Percentiles rank a stretch among this genome's conserved stretches.
phyloP scores from a whole-genome alignment of 2,797 vertebrate species.

The Microctenopoma stevenorrisi region DNA sequence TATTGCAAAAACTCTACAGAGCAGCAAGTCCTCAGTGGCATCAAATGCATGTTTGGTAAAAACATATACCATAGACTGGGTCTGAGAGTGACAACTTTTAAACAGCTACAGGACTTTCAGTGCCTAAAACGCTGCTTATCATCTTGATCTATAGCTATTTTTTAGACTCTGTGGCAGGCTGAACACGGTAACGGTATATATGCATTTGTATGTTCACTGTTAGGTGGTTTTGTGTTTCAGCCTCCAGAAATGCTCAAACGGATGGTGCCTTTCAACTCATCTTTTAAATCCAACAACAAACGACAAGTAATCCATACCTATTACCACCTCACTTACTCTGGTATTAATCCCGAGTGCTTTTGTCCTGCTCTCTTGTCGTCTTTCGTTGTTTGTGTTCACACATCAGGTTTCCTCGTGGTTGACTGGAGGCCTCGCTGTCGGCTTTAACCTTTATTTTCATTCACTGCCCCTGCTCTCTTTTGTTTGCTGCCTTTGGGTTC shows the following conservation, averaged over 20 bases:
- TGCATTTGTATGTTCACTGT: not conserved
- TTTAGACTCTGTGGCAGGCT: not conserved
- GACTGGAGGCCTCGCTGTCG: conserved; percentile 21
- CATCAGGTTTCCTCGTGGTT: conserved; percentile 16
- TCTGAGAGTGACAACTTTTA: too few species aligned
- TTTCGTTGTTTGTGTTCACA: not conserved
- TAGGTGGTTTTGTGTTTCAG: conserved; percentile 84
- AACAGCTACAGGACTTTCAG: not conserved
- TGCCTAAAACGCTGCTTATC: not conserved
- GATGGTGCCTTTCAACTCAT: conserved; percentile 98
- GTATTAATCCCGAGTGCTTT: conserved; percentile 29
- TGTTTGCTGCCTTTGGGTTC: conserved; percentile 21
- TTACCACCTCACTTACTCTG: conserved; percentile 1
- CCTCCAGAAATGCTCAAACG: conserved; percentile 97
- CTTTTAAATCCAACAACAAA: conserved; percentile 90
- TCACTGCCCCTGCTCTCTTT: not conserved
- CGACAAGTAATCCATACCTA: conserved; percentile 90
- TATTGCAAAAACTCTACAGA: not conserved
- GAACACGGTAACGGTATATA: not conserved
- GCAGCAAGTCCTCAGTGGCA: not conserved
- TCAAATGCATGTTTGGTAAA: not conserved
- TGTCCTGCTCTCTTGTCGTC: not conserved
- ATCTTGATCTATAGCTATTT: not conserved
- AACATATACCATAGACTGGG: too few species aligned
- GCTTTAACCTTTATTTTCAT: conserved; percentile 12